phyloP scores from a whole-genome alignment of 2,888 invertebrate genomes.

The Polymixis lichenea region DNA sequence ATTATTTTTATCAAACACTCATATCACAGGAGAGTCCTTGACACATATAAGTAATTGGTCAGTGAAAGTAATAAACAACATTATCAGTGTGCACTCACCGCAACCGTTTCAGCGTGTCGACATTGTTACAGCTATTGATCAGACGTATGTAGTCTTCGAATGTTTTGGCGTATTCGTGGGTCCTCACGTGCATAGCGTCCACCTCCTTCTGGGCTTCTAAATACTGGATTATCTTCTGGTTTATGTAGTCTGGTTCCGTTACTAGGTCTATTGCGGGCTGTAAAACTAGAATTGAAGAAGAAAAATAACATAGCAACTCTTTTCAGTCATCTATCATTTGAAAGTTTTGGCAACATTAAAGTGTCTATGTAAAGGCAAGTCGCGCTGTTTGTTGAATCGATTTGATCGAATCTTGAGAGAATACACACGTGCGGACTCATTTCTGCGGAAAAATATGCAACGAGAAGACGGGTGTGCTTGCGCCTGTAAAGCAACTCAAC shows the following conservation, averaged over 20 bases:
- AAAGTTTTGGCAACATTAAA: neutral
- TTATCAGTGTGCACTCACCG: slow-evolving; percentile 88
- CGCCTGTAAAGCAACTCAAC: neutral
- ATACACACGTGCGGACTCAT: too few relatives aligned
- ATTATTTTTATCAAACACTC: slow-evolving; percentile 25
- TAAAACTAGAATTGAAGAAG: slow-evolving; percentile 90
- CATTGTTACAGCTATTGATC: slow-evolving; percentile 94
- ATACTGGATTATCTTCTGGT: slow-evolving; percentile 95
- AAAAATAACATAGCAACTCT: neutral
- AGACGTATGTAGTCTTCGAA: slow-evolving; percentile 97
- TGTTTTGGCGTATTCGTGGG: slow-evolving; percentile 96
- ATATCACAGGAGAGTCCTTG: slow-evolving; percentile 50
- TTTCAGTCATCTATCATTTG: neutral
- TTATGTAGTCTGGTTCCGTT: slow-evolving; percentile 97
- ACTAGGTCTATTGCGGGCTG: slow-evolving; percentile 95
- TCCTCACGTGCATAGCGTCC: slow-evolving; percentile 94
- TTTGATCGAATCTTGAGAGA: neutral
- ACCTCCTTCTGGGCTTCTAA: slow-evolving; percentile 95
- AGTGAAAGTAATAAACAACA: slow-evolving; percentile 62
- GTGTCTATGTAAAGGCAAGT: neutral
- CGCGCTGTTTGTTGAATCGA: neutral
- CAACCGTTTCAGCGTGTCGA: slow-evolving; percentile 96
- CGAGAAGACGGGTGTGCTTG: neutral
- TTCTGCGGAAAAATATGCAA: neutral
- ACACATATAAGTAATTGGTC: slow-evolving; percentile 49